These are phyloP conservation scores for Eurytoma californica DNA, from an alignment of 2,888 invertebrate species.

Conservation along the genomic window DNA sequence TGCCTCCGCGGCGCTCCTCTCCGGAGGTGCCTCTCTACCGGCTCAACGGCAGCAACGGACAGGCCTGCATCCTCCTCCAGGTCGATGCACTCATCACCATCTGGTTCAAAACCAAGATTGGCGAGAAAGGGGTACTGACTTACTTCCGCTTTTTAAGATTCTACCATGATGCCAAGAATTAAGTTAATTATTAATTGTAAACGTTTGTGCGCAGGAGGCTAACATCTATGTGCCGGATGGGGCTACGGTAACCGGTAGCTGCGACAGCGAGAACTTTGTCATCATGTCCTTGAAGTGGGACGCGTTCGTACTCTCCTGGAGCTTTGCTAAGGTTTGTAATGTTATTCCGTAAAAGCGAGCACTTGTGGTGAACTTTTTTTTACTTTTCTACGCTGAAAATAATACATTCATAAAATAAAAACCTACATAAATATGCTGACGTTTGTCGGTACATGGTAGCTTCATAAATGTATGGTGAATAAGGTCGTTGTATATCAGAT, in stretches of 20 bases:
- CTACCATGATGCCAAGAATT: too few relatives aligned
- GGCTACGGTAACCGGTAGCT: slow-evolving; percentile 84
- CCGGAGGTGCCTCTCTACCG: slow-evolving; percentile 78
- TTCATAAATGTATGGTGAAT: too few relatives aligned
- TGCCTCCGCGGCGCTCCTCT: slow-evolving; percentile 74
- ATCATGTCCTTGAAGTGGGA: slow-evolving; percentile 85
- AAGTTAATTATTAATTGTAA: neutral
- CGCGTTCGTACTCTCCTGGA: slow-evolving; percentile 84
- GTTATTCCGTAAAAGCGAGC: neutral
- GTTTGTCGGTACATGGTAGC: too few relatives aligned
- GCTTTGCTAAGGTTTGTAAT: slow-evolving; percentile 84
- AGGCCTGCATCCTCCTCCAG: slow-evolving; percentile 86
- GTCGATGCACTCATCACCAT: slow-evolving; percentile 85
- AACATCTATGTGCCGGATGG: slow-evolving; percentile 86
- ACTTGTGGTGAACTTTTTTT: too few relatives aligned
- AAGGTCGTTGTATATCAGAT: too few relatives aligned
- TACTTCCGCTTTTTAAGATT: neutral
- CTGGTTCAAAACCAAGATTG: slow-evolving; percentile 82
- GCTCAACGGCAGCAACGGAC: slow-evolving; percentile 82
- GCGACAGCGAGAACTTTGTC: slow-evolving; percentile 85
- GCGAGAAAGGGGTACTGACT: slow-evolving; percentile 76
- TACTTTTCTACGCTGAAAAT: too few relatives aligned
- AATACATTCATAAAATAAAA: too few relatives aligned
- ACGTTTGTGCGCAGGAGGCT: slow-evolving; percentile 78
- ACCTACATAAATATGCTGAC: too few relatives aligned